Conservation (phyloP, 2,113 vertebrate genomes). For the Paramormyrops kingsleyae region DNA sequence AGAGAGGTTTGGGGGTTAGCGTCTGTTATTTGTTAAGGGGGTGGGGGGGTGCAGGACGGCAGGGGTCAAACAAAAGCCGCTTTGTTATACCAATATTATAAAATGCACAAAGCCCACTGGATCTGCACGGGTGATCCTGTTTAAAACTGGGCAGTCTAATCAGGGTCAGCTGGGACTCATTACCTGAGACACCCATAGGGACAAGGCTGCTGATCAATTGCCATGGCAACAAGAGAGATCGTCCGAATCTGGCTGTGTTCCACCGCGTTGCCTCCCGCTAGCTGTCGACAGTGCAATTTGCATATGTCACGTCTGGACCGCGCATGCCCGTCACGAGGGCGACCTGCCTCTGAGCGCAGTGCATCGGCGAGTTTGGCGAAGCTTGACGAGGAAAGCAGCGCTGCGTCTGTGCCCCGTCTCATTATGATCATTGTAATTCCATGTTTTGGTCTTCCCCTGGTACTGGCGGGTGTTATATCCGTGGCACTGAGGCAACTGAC, state of each 20-base stretch:
- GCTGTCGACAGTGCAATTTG: background rate
- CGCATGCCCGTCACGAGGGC: background rate
- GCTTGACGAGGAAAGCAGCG: background rate
- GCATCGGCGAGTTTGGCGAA: background rate
- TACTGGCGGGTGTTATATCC: background rate
- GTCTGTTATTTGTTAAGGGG: background rate
- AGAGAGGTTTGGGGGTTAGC: background rate
- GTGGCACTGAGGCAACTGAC: background rate
- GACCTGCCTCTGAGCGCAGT: background rate
- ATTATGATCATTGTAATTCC: background rate
- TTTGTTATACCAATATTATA: background rate
- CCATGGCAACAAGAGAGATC: background rate
- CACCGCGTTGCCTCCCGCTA: background rate
- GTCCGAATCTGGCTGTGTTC: background rate
- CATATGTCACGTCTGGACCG: background rate
- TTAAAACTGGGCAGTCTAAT: background rate
- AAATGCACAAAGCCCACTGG: background rate
- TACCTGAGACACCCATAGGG: background rate
- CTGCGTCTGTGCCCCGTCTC: background rate
- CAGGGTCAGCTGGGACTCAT: background rate
- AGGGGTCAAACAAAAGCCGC: background rate
- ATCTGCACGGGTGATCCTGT: background rate
- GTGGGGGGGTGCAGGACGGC: background rate
- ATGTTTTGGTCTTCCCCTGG: background rate
- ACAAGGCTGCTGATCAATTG: background rate